Percentiles rank a stretch among this genome's conserved stretches.
Evolutionary conservation across 2,797 vertebrate species (phyloP).

Genomic region (Erpetoichthys calabaricus): DNA sequence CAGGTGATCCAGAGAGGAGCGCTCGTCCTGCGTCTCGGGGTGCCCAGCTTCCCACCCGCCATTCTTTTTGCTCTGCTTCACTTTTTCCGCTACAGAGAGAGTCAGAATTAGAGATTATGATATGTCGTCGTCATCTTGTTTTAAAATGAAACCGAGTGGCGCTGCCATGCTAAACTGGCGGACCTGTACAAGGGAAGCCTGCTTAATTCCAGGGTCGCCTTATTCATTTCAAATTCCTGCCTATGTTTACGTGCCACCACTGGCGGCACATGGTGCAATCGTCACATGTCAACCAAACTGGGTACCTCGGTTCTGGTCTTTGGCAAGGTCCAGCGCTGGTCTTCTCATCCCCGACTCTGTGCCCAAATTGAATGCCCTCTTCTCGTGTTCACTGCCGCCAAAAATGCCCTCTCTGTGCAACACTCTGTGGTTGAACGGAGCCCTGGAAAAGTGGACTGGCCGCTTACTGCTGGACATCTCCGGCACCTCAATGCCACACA

Average conservation of each 20-base stretch:
- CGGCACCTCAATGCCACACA: constrained; percentile 52
- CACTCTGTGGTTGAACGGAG: too few relatives aligned
- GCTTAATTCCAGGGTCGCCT: constrained; percentile 2
- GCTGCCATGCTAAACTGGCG: too few relatives aligned
- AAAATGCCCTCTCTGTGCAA: too few relatives aligned
- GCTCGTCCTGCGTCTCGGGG: constrained; percentile 33
- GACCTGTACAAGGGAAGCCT: background rate
- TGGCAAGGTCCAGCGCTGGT: too few relatives aligned
- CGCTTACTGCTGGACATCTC: constrained; percentile 41
- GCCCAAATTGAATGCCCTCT: too few relatives aligned
- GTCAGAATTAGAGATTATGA: background rate
- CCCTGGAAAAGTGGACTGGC: too few relatives aligned
- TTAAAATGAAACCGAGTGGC: too few relatives aligned
- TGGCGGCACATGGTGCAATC: constrained; percentile 27
- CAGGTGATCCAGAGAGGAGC: constrained; percentile 65
- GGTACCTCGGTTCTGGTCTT: too few relatives aligned
- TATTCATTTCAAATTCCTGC: constrained; percentile 29
- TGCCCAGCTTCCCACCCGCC: constrained; percentile 25
- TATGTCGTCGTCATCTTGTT: too few relatives aligned
- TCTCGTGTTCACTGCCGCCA: too few relatives aligned
- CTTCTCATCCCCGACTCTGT: too few relatives aligned
- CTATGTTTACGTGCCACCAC: constrained; percentile 37
- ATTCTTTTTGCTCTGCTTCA: constrained; percentile 37
- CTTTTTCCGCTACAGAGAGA: constrained; percentile 28
- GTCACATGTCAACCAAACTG: constrained; percentile 23